Conservation (phyloP, 1,140 invertebrate genomes). For the Drosophila nikananu region DNA sequence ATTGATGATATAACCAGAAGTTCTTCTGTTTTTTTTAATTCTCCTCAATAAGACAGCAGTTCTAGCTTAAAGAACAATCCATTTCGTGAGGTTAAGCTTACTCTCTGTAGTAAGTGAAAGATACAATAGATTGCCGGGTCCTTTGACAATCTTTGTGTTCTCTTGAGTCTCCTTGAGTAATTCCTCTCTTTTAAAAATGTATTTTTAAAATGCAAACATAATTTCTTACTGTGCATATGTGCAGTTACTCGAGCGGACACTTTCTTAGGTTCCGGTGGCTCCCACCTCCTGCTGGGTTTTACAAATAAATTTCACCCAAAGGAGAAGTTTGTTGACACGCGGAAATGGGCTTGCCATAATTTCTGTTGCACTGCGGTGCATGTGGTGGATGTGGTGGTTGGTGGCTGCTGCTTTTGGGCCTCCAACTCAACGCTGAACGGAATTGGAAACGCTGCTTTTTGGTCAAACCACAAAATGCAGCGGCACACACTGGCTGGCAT, state of each 20-base stretch:
- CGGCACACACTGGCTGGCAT: constrained; percentile 27
- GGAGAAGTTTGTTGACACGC: constrained; percentile 56
- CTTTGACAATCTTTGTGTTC: not conserved
- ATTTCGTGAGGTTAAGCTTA: too few relatives aligned
- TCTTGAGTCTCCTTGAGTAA: not conserved
- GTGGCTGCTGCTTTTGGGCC: constrained; percentile 12
- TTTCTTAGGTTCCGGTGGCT: constrained; percentile 44
- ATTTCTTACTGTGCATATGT: constrained; percentile 22
- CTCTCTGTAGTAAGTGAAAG: too few relatives aligned
- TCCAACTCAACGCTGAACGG: constrained; percentile 9
- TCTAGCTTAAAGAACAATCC: too few relatives aligned
- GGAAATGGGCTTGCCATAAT: constrained; percentile 62
- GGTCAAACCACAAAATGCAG: constrained; percentile 49
- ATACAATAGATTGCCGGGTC: too few relatives aligned
- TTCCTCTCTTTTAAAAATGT: not conserved
- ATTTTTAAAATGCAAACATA: rapidly evolving
- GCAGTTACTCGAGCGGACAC: constrained; percentile 52
- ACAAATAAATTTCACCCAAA: constrained; percentile 34
- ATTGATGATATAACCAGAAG: too few relatives aligned
- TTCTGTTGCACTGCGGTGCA: constrained; percentile 26
- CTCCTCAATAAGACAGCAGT: too few relatives aligned
- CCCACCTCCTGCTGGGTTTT: constrained; percentile 9
- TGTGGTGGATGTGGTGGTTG: constrained; percentile 4
- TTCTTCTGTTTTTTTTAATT: too few relatives aligned
- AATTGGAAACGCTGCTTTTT: constrained; percentile 51